Percentiles rank a stretch among this genome's conserved stretches.
These are phyloP conservation scores for Phragmatobia fuliginosa DNA, from an alignment of 2,888 invertebrate genomes.

Conservation along the genomic window DNA sequence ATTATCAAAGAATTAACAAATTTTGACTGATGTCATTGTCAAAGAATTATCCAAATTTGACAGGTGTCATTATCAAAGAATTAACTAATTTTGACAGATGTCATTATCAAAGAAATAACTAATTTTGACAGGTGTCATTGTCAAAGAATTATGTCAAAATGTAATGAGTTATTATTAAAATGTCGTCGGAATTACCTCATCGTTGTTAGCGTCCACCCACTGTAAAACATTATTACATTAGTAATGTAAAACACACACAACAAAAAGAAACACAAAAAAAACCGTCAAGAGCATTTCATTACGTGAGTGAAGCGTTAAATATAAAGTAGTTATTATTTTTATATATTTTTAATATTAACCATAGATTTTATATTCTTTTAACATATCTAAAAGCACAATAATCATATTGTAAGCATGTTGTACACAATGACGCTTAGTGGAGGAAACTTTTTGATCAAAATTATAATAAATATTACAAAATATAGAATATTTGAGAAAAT, in stretches of 20 bases:
- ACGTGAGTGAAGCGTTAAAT: constrained; percentile 63
- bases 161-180: constrained; percentile 44
- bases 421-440: constrained; percentile 26
- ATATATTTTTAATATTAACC: constrained; percentile 40
- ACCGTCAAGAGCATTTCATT: constrained; percentile 80
- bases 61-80: too few relatives aligned
- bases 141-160: constrained; percentile 48
- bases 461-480: not conserved
- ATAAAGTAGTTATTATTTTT: constrained; percentile 55
- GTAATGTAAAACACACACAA: constrained; percentile 68
- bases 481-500: not conserved
- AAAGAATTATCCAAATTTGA: not conserved
- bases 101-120: not conserved
- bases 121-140: not conserved
- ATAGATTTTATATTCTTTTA: constrained; percentile 64
- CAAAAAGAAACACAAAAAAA: constrained; percentile 35
- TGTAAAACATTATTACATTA: constrained; percentile 85
- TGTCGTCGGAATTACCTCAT: constrained; percentile 85
- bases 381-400: constrained; percentile 72
- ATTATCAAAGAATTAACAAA: not conserved
- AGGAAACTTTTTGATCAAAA: constrained; percentile 41
- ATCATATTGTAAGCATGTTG: constrained; percentile 39
- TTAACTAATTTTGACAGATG: too few relatives aligned
- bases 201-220: constrained; percentile 90
- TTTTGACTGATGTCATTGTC: too few relatives aligned